Evolutionary conservation across 2,797 vertebrate genomes (phyloP).

Genomic region (Geotrypetes seraphini): DNA sequence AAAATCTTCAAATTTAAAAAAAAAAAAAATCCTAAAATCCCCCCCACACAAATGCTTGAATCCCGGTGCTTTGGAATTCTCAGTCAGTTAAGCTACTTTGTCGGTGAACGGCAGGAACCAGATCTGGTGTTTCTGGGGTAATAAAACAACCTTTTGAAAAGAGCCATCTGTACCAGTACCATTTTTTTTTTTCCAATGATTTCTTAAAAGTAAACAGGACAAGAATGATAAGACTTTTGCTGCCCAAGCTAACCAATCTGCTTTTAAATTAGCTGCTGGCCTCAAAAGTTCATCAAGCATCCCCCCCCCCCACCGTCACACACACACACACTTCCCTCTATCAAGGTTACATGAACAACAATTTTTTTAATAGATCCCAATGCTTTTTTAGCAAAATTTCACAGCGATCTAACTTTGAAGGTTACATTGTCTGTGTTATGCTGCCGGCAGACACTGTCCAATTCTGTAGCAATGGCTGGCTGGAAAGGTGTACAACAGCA

Average conservation of each 20-base stretch:
- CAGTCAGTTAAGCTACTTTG: slow-evolving; percentile 28
- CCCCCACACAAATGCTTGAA: too few species aligned
- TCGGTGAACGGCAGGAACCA: too few species aligned
- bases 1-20: too few species aligned
- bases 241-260: slow-evolving; percentile 48
- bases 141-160: slow-evolving; percentile 26
- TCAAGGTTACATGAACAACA: slow-evolving; percentile 45
- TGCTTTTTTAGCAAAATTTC: slow-evolving; percentile 33
- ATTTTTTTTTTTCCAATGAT: slow-evolving; percentile 18
- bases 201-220: slow-evolving; percentile 41
- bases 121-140: too few species aligned
- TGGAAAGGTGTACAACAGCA: slow-evolving; percentile 74
- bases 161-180: slow-evolving; percentile 14
- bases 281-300: slow-evolving; percentile 46
- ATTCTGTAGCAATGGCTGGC: slow-evolving; percentile 63
- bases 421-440: slow-evolving; percentile 35
- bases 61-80: too few species aligned
- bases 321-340: slow-evolving; percentile 33
- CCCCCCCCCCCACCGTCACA: too few species aligned
- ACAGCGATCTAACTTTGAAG: slow-evolving; percentile 21
- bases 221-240: slow-evolving; percentile 42
- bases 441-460: slow-evolving; percentile 56
- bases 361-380: slow-evolving; percentile 55
- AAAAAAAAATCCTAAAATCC: too few species aligned
- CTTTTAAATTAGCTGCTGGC: slow-evolving; percentile 63